Base-by-base conservation (phyloP, 2,113 vertebrate genomes). In the Anser cygnoides region DNA sequence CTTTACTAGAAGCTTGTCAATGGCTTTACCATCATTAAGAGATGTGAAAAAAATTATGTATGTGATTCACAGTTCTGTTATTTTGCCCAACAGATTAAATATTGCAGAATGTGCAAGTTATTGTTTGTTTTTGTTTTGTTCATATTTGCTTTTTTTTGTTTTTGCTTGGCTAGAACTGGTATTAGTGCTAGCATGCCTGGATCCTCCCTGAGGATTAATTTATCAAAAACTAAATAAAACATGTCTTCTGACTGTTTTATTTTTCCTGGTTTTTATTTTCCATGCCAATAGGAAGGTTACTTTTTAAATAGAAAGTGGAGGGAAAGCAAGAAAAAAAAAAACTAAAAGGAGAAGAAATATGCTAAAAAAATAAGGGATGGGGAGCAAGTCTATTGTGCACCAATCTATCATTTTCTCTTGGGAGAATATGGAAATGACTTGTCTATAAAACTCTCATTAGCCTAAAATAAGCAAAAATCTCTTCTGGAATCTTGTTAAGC, bases 391-490 rank as follows among this genome's bases (percentile, higher is more conserved):
- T 95, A 95, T 92, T 88, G 77, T 97, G 88, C 72, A 57, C 84
- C 90, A 86, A 87, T 93, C 84, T 96, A 92, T 97, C 92, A 84
- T 90, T 88, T 98, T 96, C 95, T 97, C 96, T 89, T 95, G 92
- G 93, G 94, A 96, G 59, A 90, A 85, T 93, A 94, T 31, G 90
- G 97, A 98, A 97, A 98, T 97, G 84, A 95, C 94, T 97, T 95
- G 93, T 89, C 97, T 95, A 90, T 98, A 97, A 97, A 98, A 98
- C 95, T 96, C 92, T 95, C 97, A 93, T 97, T 98, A 98, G 66
- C 75, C 81, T 95, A 96, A 98, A 97, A 96, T 96, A 97, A 97
- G 92, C 92, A 97, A 82, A 94, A 95, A 93, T 94, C 59, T 91
- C 91, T 96, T 92, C 87, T 95, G 91, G 90, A 97, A 87, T 97